Conservation (phyloP, 2,888 invertebrate species). For the Phytoseiulus persimilis region DNA sequence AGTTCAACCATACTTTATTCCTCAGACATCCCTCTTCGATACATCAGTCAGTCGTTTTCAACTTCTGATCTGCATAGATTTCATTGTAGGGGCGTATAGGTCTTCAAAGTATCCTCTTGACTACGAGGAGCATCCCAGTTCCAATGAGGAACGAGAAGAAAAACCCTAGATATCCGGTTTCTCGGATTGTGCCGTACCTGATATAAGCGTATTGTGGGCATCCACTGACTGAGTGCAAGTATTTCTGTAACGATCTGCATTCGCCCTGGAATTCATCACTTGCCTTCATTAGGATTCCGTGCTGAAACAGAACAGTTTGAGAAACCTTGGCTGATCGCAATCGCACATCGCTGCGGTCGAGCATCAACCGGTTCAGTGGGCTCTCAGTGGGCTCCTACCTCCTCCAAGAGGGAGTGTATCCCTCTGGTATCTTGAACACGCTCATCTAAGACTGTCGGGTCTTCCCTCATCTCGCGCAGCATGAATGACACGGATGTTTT, state of each 20-base stretch:
- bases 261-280: neutral
- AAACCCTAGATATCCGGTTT: neutral
- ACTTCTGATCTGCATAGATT: no score
- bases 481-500: neutral
- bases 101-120: neutral
- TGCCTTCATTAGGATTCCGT: neutral
- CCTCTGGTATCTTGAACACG: conserved; percentile 23
- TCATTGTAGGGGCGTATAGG: no score
- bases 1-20: no score
- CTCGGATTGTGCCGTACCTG: neutral
- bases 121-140: neutral
- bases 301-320: neutral
- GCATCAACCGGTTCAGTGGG: no score
- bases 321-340: no score
- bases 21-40: no score
- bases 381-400: no score
- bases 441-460: neutral
- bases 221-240: conserved; percentile 9
- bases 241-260: neutral
- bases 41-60: no score
- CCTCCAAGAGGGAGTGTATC: neutral
- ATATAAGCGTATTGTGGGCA: neutral
- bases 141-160: neutral
- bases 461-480: neutral
- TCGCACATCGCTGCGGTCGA: no score